Conservation (phyloP, 2,888 invertebrate genomes). For the Oscheius sp. region DNA sequence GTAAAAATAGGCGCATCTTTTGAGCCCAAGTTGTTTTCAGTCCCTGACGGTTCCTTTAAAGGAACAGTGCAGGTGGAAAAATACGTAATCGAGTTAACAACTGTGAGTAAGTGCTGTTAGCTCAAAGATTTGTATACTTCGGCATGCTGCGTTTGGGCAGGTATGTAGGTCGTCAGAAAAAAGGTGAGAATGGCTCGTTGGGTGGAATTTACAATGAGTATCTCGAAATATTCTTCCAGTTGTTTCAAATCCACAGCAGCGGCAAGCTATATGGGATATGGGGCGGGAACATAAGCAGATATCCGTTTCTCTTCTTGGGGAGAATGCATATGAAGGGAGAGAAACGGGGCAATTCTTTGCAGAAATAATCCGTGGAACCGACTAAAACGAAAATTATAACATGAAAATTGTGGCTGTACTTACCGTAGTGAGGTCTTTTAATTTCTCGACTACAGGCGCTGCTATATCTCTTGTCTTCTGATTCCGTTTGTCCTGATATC, state of each 20-base stretch:
- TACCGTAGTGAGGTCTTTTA: background rate
- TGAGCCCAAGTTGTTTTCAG: too few species aligned
- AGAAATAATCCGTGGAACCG: constrained; percentile 19
- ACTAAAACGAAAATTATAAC: constrained; percentile 11
- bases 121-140: constrained; percentile 46
- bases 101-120: background rate
- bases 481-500: background rate
- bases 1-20: too few species aligned
- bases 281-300: constrained; percentile 54
- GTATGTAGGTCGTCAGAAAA: constrained; percentile 49
- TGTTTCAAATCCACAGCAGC: constrained; percentile 60
- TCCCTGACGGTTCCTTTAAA: too few species aligned
- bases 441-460: background rate
- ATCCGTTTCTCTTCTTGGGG: constrained; percentile 28
- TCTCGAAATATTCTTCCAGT: constrained; percentile 44
- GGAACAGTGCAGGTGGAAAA: too few species aligned
- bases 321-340: constrained; percentile 41
- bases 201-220: constrained; percentile 50
- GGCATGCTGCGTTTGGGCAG: constrained; percentile 55
- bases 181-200: constrained; percentile 44
- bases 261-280: constrained; percentile 54
- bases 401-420: background rate
- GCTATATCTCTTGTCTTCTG: background rate
- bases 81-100: too few species aligned
- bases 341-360: constrained; percentile 2